phyloP scores from a whole-genome alignment of 2,888 invertebrate genomes.

The Loripinus fragilis region DNA sequence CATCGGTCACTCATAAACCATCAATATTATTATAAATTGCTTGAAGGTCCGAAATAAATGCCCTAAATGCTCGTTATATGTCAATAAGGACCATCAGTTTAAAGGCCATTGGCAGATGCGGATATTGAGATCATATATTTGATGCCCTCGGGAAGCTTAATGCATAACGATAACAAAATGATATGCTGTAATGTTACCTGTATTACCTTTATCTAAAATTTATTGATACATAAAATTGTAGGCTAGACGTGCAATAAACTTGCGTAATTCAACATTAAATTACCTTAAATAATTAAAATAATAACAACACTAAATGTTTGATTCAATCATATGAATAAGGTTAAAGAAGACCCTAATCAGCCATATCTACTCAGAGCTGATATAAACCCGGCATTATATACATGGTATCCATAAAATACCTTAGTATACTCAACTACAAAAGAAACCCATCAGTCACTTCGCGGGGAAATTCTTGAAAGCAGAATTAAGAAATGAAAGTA shows the following conservation, averaged over 20 bases:
- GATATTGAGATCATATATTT: not conserved
- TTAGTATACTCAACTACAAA: too few relatives aligned
- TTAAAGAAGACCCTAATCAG: too few relatives aligned
- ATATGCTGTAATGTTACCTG: not conserved
- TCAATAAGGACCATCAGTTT: not conserved
- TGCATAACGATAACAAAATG: constrained; percentile 8
- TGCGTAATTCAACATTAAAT: too few relatives aligned
- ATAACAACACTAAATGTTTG: too few relatives aligned
- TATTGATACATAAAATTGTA: constrained; percentile 15
- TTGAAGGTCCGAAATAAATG: constrained; percentile 4
- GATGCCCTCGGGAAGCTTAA: not conserved
- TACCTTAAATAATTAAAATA: too few relatives aligned
- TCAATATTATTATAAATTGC: constrained; percentile 11
- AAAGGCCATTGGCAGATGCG: constrained; percentile 3
- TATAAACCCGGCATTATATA: too few relatives aligned
- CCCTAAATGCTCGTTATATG: constrained; percentile 13
- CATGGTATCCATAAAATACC: too few relatives aligned
- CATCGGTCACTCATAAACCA: constrained; percentile 9
- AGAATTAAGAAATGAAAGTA: too few relatives aligned
- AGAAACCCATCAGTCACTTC: too few relatives aligned
- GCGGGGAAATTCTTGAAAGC: too few relatives aligned
- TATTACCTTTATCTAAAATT: not conserved
- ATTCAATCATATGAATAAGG: too few relatives aligned
- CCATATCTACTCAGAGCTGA: too few relatives aligned
- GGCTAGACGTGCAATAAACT: constrained; percentile 4